A percentile compares a stretch with the other conserved stretches of the same genome.
These are phyloP conservation scores for Syritta pipiens DNA, from an alignment of 2,888 invertebrate genomes.

Conservation along the genomic window DNA sequence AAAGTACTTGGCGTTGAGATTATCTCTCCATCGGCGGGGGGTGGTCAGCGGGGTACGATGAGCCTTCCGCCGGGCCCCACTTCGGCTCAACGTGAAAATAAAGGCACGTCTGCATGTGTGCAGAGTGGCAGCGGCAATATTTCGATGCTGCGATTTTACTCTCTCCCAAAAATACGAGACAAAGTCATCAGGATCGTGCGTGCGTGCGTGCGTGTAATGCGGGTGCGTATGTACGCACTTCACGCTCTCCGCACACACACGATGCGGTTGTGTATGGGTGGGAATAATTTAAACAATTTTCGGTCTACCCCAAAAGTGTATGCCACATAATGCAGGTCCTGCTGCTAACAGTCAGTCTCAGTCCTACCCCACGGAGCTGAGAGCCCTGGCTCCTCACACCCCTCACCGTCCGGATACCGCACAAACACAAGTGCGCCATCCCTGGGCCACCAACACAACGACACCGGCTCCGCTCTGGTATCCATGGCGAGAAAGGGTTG, in stretches of 20 bases:
- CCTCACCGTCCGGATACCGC: conserved; percentile 2
- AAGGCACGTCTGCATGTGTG: conserved; percentile 18
- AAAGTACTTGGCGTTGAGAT: conserved; percentile 29
- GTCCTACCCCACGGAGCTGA: conserved; percentile 62
- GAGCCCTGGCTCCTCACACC: conserved; percentile 23
- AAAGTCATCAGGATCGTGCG: conserved; percentile 56
- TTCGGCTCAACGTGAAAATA: not conserved
- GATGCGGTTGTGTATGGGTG: conserved; percentile 69
- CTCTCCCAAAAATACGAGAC: conserved; percentile 65
- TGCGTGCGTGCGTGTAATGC: conserved; percentile 27
- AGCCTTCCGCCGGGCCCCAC: not conserved
- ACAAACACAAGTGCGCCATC: conserved; percentile 15
- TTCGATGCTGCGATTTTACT: conserved; percentile 52
- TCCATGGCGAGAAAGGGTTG: conserved; percentile 63
- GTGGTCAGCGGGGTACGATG: conserved; percentile 6
- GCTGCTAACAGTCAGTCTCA: conserved; percentile 59
- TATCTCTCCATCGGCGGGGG: conserved; percentile 46
- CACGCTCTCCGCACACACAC: conserved; percentile 58
- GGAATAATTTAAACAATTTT: conserved; percentile 69
- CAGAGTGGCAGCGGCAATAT: conserved; percentile 17
- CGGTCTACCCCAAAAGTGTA: conserved; percentile 69
- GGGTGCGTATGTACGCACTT: conserved; percentile 50
- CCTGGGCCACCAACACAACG: conserved; percentile 23
- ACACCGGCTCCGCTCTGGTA: conserved; percentile 37
- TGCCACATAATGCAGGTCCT: conserved; percentile 69